phyloP scores from a whole-genome alignment of 2,888 invertebrate genomes.

The Pyrgus malvae region DNA sequence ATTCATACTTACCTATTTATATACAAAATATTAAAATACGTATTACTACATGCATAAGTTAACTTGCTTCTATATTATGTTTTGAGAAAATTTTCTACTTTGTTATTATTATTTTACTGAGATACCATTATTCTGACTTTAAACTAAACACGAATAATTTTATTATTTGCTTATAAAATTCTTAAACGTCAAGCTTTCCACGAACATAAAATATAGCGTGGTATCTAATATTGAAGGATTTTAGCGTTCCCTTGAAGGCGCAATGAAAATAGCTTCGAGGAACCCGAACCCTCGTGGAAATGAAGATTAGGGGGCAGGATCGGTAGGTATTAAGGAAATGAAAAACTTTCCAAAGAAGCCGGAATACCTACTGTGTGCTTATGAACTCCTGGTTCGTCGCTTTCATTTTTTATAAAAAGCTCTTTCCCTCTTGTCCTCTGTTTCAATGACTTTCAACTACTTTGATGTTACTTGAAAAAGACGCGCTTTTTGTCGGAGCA shows the following conservation, averaged over 20 bases:
- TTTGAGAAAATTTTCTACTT: neutral
- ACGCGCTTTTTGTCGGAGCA: too few species aligned
- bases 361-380: neutral
- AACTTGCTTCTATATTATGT: too few species aligned
- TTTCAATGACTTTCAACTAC: neutral
- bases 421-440: neutral
- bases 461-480: neutral
- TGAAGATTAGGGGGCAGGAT: conserved; percentile 24
- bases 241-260: conserved; percentile 4
- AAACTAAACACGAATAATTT: too few species aligned
- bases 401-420: neutral
- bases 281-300: conserved; percentile 20
- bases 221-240: conserved; percentile 21
- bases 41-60: too few species aligned
- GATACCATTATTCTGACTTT: too few species aligned
- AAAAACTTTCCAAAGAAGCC: conserved; percentile 18
- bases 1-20: too few species aligned
- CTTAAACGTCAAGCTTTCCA: neutral
- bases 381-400: conserved; percentile 6
- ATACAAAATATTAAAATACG: too few species aligned
- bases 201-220: neutral
- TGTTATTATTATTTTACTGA: too few species aligned
- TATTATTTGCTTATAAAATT: neutral
- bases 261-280: conserved; percentile 16
- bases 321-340: conserved; percentile 22